These are phyloP conservation scores for Loriculus beryllinus DNA, from an alignment of 2,797 vertebrate species.

Conservation along the genomic window DNA sequence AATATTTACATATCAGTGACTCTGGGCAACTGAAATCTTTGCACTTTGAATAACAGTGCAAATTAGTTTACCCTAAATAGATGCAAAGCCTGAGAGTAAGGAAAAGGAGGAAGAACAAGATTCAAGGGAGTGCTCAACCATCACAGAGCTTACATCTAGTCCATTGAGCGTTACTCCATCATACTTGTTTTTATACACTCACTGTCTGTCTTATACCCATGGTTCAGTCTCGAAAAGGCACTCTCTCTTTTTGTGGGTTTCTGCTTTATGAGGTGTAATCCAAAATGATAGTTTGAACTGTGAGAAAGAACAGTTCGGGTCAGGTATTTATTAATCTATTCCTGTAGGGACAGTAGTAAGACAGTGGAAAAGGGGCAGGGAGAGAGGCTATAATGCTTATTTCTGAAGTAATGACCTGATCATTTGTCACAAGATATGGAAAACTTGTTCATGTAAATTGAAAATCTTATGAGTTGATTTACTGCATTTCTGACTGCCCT, in stretches of 20 bases:
- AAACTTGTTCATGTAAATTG: not conserved
- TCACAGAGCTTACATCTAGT: not conserved
- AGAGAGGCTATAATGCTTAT: not conserved
- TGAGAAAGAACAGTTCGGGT: not conserved
- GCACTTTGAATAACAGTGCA: not conserved
- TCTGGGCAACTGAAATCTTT: not conserved
- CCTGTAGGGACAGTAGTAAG: not conserved
- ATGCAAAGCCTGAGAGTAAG: not conserved
- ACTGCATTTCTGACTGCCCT: not conserved
- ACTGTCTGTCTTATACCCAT: not conserved
- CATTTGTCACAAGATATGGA: constrained; percentile 25
- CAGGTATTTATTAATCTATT: not conserved
- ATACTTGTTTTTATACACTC: not conserved
- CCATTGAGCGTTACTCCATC: not conserved
- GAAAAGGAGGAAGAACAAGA: not conserved
- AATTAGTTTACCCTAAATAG: not conserved
- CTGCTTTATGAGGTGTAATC: not conserved
- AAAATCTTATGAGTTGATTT: not conserved
- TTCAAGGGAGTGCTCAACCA: not conserved
- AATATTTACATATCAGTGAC: not conserved
- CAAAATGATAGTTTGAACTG: not conserved
- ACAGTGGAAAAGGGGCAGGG: not conserved
- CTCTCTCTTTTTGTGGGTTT: not conserved
- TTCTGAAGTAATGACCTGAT: not conserved
- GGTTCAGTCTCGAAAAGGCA: not conserved